Evolutionary conservation across 2,797 vertebrate genomes (phyloP), one percentile per base, ranked within the genome.

Genomic region (Ceryle rudis): DNA sequence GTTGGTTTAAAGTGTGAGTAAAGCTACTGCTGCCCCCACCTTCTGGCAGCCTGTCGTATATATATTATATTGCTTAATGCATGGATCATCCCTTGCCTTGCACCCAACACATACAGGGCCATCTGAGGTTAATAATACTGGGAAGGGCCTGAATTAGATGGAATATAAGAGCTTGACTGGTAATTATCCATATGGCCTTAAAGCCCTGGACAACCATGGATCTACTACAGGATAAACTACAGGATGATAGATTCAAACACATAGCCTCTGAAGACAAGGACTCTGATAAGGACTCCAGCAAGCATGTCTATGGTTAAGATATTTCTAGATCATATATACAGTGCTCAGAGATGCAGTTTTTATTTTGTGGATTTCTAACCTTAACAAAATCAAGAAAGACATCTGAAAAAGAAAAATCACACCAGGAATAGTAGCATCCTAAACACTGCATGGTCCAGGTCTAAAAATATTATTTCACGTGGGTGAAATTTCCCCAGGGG

Each of bases 61-160:
- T 52, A 29, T 25, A 21, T 41, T 52, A 29, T 25, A 21, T 41
- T 54, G 44, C 20, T 89, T 86, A 75, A 75, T 21, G 37, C 5
- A 54, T 58, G 4, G 39, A 35, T 81, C 9, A 1, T 29, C 18
- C 41, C 28, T 69, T 79, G 51, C 29, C 51, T 52, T 88, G 41
- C 41, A 64, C 20, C 23, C 64, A 69, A 52, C 17, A 16, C 51
- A 35, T n/a, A 51, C 0, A 0, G 54, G 62, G 51, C 11, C 13
- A 33, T 31, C 23, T 37, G 65, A 89, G 22, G 46, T 44, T 51
- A 84, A 1, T 44, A 73, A 65, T 11, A 28, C 65, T 17, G 55
- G 28, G 17, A 81, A 90, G 77, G 29, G 21, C 22, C 29, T 62
- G 25, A 91, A 61, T 69, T 57, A 41, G 46, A 52, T 31, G 9